Base-by-base conservation (phyloP, 2,888 invertebrate genomes). In the Odontomyia ornata region DNA sequence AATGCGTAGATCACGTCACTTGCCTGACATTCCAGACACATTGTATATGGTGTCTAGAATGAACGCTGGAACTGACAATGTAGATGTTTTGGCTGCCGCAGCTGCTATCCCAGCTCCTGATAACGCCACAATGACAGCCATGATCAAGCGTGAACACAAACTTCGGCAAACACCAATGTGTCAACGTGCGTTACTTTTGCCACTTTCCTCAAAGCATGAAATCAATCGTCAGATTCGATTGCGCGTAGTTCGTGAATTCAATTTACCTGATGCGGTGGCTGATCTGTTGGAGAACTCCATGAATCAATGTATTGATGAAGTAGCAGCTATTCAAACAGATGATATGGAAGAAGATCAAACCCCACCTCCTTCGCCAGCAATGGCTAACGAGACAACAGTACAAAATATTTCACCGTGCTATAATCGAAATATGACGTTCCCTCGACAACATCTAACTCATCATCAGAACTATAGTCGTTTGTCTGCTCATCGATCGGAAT, bases 171-270 rank as follows among this genome's bases (percentile, higher is more conserved):
- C 93, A 72, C 93, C 95, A 3, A 91, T 93, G 84, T 95, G 94
- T 83, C 93, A 92, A 84, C 88, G 95, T 75, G 96, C 96, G 67
- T 89, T 94, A 79, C 89, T 91, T 80, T 88, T 94, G 85, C 92
- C 93, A 79, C 89, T 95, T 79, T 91, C 93, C 7, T 93, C 95
- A 80, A 90, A 93, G 75, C 91, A 91, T 81, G 93, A 94, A 83
- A 93, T 95, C 79, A 91, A 91, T 82, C 89, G 92, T 80, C 93
- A 93, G 89, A 91, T 96, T 80, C 92, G 96, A 77, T 87, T 98
- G 82, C 91, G 97, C 7, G 96, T 97, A 1, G 97, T 98, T 15
- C 91, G 98, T 65, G 98, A 98, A 88, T 95, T 96, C 87, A 96
- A 97, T 83, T 90, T 97, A 78, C 98, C 98, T 0, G 98, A 98